These are phyloP conservation scores for Drosophila neocordata DNA, from an alignment of 1,140 invertebrate genomes.

Conservation along the genomic window DNA sequence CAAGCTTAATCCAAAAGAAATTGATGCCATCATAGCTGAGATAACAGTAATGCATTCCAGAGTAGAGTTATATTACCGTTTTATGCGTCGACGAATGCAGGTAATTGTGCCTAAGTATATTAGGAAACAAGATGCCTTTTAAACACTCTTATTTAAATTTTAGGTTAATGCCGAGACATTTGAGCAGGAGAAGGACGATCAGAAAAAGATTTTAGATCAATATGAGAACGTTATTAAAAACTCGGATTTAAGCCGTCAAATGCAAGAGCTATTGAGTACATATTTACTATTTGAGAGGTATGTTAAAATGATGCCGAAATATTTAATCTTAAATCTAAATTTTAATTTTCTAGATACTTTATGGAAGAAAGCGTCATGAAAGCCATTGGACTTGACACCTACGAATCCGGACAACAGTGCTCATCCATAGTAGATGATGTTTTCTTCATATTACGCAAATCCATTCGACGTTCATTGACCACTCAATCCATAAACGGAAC, in stretches of 20 bases:
- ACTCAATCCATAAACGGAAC: constrained; percentile 97
- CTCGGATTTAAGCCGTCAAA: constrained; percentile 90
- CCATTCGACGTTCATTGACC: constrained; percentile 93
- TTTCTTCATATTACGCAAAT: constrained; percentile 98
- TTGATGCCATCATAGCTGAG: constrained; percentile 95
- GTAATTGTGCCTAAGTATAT: constrained; percentile 83
- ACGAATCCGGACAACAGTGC: constrained; percentile 88
- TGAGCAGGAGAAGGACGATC: constrained; percentile 83
- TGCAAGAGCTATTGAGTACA: constrained; percentile 95
- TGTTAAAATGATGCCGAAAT: too few species aligned
- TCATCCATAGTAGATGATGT: constrained; percentile 99
- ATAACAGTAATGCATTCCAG: constrained; percentile 95
- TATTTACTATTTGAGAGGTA: constrained; percentile 96
- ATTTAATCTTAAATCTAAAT: too few species aligned
- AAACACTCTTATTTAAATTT: neutral
- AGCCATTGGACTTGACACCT: constrained; percentile 93
- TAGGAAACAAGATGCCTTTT: too few species aligned
- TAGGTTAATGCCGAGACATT: constrained; percentile 88
- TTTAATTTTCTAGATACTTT: constrained; percentile 88
- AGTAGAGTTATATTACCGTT: constrained; percentile 95
- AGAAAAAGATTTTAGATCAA: constrained; percentile 84
- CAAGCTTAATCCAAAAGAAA: constrained; percentile 91
- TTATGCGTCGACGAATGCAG: constrained; percentile 90
- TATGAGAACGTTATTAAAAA: constrained; percentile 89
- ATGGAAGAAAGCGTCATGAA: constrained; percentile 98